Conservation (phyloP, 2,888 invertebrate genomes). For the Xylocampa areola region DNA sequence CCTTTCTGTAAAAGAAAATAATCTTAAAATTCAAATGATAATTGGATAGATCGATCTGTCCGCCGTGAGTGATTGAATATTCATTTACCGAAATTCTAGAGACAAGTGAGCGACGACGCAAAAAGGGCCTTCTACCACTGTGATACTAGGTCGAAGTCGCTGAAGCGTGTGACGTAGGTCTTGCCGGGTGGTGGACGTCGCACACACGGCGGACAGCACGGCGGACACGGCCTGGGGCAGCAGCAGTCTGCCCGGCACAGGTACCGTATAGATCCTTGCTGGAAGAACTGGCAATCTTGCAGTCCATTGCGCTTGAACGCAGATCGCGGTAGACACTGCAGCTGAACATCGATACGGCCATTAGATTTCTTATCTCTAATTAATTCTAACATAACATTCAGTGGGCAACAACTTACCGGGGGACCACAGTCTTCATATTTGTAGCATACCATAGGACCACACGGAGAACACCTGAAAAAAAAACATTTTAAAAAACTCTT, state of each 20-base stretch:
- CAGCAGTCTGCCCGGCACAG: conserved; percentile 80
- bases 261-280: conserved; percentile 87
- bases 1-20: conserved; percentile 72
- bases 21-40: conserved; percentile 23
- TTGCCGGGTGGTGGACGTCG: conserved; percentile 85
- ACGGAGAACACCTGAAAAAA: conserved; percentile 83
- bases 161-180: conserved; percentile 87
- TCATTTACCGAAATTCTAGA: conserved; percentile 73
- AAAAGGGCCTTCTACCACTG: conserved; percentile 78
- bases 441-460: conserved; percentile 87
- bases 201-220: conserved; percentile 85
- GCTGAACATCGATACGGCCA: conserved; percentile 66
- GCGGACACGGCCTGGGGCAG: conserved; percentile 79
- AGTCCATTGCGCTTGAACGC: conserved; percentile 88
- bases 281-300: conserved; percentile 87
- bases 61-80: conserved; percentile 73
- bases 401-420: conserved; percentile 72
- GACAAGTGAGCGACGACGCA: conserved; percentile 60
- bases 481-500: neutral
- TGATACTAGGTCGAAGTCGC: conserved; percentile 84
- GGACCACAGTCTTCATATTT: conserved; percentile 88
- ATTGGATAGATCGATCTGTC: conserved; percentile 62
- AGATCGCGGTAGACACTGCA: conserved; percentile 86
- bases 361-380: conserved; percentile 37
- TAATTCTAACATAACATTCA: neutral